phyloP scores from a whole-genome alignment of 2,113 vertebrate species.

The Calonectris borealis region DNA sequence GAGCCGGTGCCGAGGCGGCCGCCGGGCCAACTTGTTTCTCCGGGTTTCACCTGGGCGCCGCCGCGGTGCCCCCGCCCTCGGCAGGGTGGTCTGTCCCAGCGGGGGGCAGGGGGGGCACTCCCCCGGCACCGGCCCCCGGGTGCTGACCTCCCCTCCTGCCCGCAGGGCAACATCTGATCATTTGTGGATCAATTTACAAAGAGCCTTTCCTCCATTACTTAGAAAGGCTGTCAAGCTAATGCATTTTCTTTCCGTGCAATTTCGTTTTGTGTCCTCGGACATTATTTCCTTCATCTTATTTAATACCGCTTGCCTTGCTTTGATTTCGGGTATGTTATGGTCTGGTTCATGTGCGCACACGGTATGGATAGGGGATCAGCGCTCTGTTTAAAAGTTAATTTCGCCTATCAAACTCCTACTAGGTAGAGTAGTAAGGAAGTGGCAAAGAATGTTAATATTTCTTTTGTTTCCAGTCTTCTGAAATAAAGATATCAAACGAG shows the following conservation, averaged over 20 bases:
- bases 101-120: background rate
- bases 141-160: background rate
- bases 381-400: conserved; percentile 36
- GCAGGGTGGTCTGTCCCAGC: background rate
- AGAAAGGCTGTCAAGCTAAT: background rate
- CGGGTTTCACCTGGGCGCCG: background rate
- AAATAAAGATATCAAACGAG: conserved; percentile 51
- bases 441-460: background rate
- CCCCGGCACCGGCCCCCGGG: background rate
- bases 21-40: background rate
- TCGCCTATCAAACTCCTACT: conserved; percentile 55
- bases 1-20: background rate
- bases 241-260: background rate
- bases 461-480: conserved; percentile 14
- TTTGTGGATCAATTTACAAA: background rate
- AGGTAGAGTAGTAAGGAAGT: conserved; percentile 20
- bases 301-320: background rate
- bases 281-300: background rate
- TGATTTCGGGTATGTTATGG: background rate
- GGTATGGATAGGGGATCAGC: background rate
- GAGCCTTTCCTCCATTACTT: background rate
- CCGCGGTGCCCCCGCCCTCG: background rate
- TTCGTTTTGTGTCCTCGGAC: background rate
- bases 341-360: background rate
- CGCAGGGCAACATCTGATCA: background rate